phyloP scores from a whole-genome alignment of 2,888 invertebrate genomes.

The Latrodectus hesperus region DNA sequence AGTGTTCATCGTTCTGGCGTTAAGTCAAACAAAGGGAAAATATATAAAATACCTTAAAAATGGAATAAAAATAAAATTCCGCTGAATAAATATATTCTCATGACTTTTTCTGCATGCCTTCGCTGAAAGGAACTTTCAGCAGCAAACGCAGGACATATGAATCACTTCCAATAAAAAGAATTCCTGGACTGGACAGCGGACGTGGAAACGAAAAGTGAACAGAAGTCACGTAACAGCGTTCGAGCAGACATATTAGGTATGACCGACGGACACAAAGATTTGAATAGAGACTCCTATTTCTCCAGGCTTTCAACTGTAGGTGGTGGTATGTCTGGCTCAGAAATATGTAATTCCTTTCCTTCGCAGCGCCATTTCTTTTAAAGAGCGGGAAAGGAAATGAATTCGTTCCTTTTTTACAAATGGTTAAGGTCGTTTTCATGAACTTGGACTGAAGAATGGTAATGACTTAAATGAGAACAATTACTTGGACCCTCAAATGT shows the following conservation, averaged over 20 bases:
- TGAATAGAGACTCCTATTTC: no score
- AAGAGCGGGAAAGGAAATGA: not conserved
- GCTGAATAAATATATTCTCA: no score
- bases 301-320: no score
- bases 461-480: slow-evolving; percentile 59
- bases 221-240: slow-evolving; percentile 52
- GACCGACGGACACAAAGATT: no score
- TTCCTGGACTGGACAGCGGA: not conserved
- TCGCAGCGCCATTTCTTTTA: not conserved
- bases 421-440: slow-evolving; percentile 9
- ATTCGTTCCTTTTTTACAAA: slow-evolving; percentile 4
- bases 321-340: no score
- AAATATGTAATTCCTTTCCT: no score
- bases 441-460: slow-evolving; percentile 36
- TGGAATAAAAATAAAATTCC: no score
- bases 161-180: not conserved
- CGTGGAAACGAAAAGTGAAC: slow-evolving; percentile 31
- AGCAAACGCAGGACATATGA: not conserved
- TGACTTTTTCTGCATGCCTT: no score
- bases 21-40: no score
- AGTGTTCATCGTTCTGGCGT: no score
- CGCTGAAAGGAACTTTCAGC: no score
- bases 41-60: no score
- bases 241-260: slow-evolving; percentile 12
- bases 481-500: slow-evolving; percentile 17